Percentiles rank a stretch among this genome's conserved stretches.
Evolutionary conservation across 2,797 vertebrate species (phyloP).

Genomic region (Eremophila alpestris): DNA sequence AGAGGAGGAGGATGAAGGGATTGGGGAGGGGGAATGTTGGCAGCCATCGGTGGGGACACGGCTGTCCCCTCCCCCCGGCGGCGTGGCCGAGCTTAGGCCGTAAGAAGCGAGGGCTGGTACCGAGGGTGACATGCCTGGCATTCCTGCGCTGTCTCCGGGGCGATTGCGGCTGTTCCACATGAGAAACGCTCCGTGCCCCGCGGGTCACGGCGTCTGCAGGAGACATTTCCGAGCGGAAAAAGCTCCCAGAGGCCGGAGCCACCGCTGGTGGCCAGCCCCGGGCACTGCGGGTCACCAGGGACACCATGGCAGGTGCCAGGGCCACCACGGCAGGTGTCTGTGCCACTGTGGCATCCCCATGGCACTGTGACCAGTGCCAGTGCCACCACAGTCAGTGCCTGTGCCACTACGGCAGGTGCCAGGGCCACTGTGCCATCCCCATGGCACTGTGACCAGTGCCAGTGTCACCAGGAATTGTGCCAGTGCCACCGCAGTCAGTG

Average conservation of each 20-base stretch:
- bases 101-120: constrained; percentile 46
- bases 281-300: not conserved
- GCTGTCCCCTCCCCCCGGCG: not conserved
- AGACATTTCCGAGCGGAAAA: constrained; percentile 11
- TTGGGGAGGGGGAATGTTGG: not conserved
- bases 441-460: not conserved
- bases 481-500: not conserved
- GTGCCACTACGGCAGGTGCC: not conserved
- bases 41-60: not conserved
- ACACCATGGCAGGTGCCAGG: not conserved
- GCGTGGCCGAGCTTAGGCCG: constrained; percentile 6
- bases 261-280: not conserved
- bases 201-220: constrained; percentile 6
- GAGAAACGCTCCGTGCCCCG: constrained; percentile 1
- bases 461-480: no score
- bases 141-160: constrained; percentile 56
- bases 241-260: not conserved
- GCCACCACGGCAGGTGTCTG: fast-evolving
- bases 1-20: not conserved
- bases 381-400: not conserved
- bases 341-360: not conserved
- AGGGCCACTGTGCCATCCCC: no score
- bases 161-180: constrained; percentile 29
- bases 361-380: not conserved
- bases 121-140: constrained; percentile 37